Evolutionary conservation across 2,113 vertebrate genomes (phyloP).

Genomic region (Clarias gariepinus): DNA sequence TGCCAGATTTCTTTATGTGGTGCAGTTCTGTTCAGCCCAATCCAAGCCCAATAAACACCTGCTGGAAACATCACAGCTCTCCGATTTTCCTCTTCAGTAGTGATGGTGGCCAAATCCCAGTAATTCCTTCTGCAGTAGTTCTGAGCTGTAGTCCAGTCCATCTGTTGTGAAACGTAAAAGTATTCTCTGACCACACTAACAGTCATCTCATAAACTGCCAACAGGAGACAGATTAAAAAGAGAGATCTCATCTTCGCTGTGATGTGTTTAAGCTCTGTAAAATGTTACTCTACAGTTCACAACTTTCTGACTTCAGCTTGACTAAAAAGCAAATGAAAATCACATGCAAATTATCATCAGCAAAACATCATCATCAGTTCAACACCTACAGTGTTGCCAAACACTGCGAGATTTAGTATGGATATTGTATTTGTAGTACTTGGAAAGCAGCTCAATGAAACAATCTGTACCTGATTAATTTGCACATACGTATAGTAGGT

Average conservation of each 20-base stretch:
- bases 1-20: background rate
- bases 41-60: background rate
- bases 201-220: background rate
- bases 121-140: background rate
- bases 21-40: constrained; percentile 17
- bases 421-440: too few species aligned
- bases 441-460: too few species aligned
- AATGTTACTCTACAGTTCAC: background rate
- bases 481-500: too few species aligned
- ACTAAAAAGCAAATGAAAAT: background rate
- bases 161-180: background rate
- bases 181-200: background rate
- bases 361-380: background rate
- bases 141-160: background rate
- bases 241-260: constrained; percentile 14
- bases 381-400: background rate
- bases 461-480: too few species aligned
- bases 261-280: background rate
- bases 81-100: background rate
- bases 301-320: background rate
- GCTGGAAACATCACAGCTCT: background rate
- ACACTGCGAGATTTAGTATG: background rate
- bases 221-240: background rate
- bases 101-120: background rate
- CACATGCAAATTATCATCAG: background rate